A percentile compares a stretch with the other conserved stretches of the same genome.
Evolutionary conservation across 2,888 invertebrate species (phyloP).

Genomic region (Amphipoea lucens): DNA sequence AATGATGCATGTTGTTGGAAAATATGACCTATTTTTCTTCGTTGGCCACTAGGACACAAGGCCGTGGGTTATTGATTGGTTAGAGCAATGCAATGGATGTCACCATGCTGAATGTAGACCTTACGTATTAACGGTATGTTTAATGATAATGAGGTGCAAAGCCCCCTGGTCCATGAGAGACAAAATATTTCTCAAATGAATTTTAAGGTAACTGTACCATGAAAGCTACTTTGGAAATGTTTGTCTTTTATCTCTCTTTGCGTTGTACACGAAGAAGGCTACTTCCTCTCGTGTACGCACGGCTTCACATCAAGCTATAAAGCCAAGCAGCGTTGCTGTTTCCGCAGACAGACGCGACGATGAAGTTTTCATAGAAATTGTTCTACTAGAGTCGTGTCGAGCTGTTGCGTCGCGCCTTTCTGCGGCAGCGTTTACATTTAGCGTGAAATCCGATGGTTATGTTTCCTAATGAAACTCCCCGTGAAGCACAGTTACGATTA

Average conservation of each 20-base stretch:
- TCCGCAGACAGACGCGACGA: too few species aligned
- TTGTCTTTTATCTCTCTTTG: too few species aligned
- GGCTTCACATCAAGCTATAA: too few species aligned
- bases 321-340: neutral
- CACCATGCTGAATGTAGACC: constrained; percentile 9
- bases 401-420: neutral
- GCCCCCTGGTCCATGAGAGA: neutral
- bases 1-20: constrained; percentile 33
- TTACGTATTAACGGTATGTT: neutral
- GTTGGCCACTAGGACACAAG: constrained; percentile 22
- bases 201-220: neutral
- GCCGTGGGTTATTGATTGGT: constrained; percentile 49
- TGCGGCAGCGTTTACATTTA: neutral
- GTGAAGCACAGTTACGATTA: neutral
- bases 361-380: too few species aligned
- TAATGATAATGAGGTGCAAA: neutral
- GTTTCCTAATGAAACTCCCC: constrained; percentile 11
- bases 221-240: too few species aligned
- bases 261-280: too few species aligned
- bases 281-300: too few species aligned
- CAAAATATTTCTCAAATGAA: neutral
- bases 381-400: too few species aligned
- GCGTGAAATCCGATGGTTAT: constrained; percentile 17
- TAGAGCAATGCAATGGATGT: constrained; percentile 9
- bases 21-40: constrained; percentile 51